Evolutionary conservation across 2,113 vertebrate species (phyloP).

Genomic region (Rafetus swinhoei): DNA sequence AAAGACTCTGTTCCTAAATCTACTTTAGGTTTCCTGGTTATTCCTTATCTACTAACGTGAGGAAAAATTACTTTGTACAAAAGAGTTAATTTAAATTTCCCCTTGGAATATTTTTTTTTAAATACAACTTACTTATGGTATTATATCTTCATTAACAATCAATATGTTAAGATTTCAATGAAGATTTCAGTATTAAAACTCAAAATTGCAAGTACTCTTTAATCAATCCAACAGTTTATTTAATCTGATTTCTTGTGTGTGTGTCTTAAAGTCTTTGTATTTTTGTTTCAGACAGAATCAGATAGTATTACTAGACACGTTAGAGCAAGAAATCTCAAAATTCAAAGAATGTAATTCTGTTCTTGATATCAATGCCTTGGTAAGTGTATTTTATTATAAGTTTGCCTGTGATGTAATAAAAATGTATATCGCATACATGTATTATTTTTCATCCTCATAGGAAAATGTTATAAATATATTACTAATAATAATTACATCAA

Average conservation of each 20-base stretch:
- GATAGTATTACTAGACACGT: conserved; percentile 90
- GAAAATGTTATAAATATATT: background rate
- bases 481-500: background rate
- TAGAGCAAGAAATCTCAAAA: conserved; percentile 97
- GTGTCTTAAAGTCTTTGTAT: background rate
- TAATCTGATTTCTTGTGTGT: conserved; percentile 1
- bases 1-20: background rate
- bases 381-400: conserved; percentile 71
- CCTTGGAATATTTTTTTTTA: background rate
- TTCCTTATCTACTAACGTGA: background rate
- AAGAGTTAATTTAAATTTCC: background rate
- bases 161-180: background rate
- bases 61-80: background rate
- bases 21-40: background rate
- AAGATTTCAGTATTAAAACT: background rate
- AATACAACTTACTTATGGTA: background rate
- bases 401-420: background rate
- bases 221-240: background rate
- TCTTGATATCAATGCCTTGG: conserved; percentile 91
- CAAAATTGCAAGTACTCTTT: background rate
- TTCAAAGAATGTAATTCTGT: conserved; percentile 92
- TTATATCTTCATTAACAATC: background rate
- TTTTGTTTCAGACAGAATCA: conserved; percentile 92
- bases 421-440: background rate
- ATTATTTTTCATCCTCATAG: background rate